These are phyloP conservation scores for Trissolcus japonicus DNA, from an alignment of 2,888 invertebrate species.

Conservation along the genomic window DNA sequence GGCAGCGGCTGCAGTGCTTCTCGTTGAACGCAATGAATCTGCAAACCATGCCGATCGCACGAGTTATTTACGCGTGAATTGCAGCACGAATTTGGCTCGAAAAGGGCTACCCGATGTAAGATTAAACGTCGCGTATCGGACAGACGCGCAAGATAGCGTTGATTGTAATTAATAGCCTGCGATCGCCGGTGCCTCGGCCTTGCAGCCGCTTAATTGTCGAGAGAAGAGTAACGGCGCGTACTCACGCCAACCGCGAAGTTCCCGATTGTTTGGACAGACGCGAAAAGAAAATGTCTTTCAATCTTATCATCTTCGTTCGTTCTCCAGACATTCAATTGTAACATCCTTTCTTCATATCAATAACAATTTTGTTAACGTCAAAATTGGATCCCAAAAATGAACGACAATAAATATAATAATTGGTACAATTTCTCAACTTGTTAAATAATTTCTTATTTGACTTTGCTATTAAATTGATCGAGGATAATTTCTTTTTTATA, in stretches of 20 bases:
- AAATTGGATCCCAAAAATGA: too few species aligned
- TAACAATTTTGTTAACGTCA: too few species aligned
- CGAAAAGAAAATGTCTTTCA: conserved; percentile 46
- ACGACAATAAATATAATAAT: too few species aligned
- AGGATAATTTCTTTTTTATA: too few species aligned
- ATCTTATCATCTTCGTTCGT: conserved; percentile 37
- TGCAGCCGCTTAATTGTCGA: conserved; percentile 71
- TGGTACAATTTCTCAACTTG: too few species aligned
- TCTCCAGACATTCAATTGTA: not conserved
- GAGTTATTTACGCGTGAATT: conserved; percentile 57
- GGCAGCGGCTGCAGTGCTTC: conserved; percentile 28
- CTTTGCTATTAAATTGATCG: too few species aligned
- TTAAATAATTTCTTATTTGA: too few species aligned
- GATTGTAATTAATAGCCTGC: conserved; percentile 75
- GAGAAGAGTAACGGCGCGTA: conserved; percentile 70
- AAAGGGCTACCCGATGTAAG: conserved; percentile 58
- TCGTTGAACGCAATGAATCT: conserved; percentile 56
- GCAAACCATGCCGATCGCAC: conserved; percentile 54
- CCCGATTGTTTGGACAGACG: conserved; percentile 51
- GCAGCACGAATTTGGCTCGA: conserved; percentile 57
- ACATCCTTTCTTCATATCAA: not conserved
- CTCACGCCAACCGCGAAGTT: conserved; percentile 67
- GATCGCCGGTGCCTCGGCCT: conserved; percentile 62
- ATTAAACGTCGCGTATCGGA: conserved; percentile 65
- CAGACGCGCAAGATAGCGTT: conserved; percentile 69